These are phyloP conservation scores for Bufotes viridis DNA, from an alignment of 2,797 vertebrate species.

Conservation along the genomic window DNA sequence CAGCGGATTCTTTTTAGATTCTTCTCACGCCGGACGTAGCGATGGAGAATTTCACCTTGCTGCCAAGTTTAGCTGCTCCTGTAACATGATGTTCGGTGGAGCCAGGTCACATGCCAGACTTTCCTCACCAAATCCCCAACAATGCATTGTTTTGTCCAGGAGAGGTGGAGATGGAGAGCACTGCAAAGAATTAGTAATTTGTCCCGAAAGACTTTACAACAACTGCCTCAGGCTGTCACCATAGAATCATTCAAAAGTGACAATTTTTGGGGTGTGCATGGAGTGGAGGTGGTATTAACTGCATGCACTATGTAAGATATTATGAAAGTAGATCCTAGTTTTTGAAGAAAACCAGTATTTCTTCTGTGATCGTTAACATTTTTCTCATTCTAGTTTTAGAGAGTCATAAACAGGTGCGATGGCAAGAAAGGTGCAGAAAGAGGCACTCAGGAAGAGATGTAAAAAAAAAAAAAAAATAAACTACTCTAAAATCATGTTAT, in stretches of 20 bases:
- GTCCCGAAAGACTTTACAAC: background rate
- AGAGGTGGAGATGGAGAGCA: background rate
- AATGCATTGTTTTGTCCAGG: conserved; percentile 15
- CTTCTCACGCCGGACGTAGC: background rate
- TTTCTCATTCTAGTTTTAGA: background rate
- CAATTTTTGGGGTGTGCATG: background rate
- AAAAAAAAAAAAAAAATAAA: background rate
- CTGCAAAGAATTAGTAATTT: background rate
- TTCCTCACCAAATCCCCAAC: conserved; percentile 35
- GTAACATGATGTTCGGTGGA: conserved; percentile 26
- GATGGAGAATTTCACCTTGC: background rate
- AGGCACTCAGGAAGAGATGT: background rate
- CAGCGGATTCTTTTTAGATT: background rate
- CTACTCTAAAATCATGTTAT: background rate
- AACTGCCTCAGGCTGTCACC: background rate
- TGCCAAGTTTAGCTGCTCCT: conserved; percentile 15
- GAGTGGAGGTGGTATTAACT: background rate
- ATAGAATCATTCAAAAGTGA: background rate
- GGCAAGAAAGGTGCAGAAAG: background rate
- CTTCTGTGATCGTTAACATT: background rate
- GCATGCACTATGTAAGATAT: background rate
- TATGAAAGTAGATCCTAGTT: too few relatives aligned
- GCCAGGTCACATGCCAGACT: conserved; percentile 20
- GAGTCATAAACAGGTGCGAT: background rate
- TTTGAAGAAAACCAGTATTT: background rate